Conservation (phyloP, 2,797 vertebrate genomes). For the Alca torda region DNA sequence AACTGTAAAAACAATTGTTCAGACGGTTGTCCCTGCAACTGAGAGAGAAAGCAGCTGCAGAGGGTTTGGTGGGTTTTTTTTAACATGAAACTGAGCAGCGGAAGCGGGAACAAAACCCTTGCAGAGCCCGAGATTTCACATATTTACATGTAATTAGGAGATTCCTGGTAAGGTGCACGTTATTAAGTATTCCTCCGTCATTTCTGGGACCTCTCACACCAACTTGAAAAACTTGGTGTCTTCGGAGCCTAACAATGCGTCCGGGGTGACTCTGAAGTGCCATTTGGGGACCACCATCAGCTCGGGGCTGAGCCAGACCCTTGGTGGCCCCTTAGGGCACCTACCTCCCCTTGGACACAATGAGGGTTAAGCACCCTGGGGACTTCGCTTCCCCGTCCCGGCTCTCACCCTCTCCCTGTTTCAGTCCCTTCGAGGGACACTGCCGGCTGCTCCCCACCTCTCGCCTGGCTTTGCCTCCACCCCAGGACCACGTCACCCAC, state of each 20-base stretch:
- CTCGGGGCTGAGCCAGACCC: neutral
- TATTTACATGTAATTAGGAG: neutral
- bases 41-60: constrained; percentile 9
- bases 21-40: neutral
- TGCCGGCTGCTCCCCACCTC: neutral
- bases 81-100: rapidly evolving
- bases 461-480: neutral
- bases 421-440: neutral
- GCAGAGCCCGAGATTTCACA: neutral
- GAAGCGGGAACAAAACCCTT: neutral
- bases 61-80: neutral
- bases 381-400: neutral
- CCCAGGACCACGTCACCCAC: neutral
- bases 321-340: neutral
- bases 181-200: neutral
- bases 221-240: neutral
- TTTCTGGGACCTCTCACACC: neutral
- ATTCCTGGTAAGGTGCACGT: neutral
- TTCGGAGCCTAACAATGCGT: rapidly evolving
- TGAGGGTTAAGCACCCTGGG: neutral
- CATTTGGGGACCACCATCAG: neutral
- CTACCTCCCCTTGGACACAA: rapidly evolving
- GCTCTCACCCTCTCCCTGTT: neutral
- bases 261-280: rapidly evolving
- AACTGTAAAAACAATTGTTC: neutral